phyloP scores from a whole-genome alignment of 2,113 vertebrate genomes.

The Neofelis nebulosa region DNA sequence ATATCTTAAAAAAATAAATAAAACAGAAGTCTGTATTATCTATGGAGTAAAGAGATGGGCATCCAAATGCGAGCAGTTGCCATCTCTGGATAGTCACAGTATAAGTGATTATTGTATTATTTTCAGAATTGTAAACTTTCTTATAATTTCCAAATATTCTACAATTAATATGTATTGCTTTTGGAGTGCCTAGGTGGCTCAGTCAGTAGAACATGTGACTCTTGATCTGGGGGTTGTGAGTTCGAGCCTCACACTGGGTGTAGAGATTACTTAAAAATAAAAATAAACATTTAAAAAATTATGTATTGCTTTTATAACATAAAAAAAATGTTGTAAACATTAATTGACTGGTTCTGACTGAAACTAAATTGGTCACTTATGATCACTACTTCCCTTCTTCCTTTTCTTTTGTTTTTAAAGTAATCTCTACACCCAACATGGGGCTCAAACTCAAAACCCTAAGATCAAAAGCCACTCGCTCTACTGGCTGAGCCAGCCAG shows the following conservation, averaged over 20 bases:
- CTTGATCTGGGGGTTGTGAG: too few relatives aligned
- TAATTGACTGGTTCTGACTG: neutral
- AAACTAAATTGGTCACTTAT: neutral
- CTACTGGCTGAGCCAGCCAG: neutral
- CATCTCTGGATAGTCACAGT: neutral
- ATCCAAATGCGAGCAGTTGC: neutral
- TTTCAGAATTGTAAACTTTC: slow-evolving; percentile 12
- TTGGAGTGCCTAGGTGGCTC: neutral
- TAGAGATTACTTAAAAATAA: too few relatives aligned
- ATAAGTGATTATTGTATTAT: neutral
- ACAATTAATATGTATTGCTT: neutral
- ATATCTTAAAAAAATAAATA: neutral
- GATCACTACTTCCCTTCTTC: neutral
- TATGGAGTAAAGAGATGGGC: neutral
- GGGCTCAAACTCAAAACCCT: neutral
- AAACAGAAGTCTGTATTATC: neutral
- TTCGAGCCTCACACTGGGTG: too few relatives aligned
- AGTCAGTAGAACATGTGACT: too few relatives aligned
- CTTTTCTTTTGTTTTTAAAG: neutral
- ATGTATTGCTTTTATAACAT: neutral
- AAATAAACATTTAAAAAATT: too few relatives aligned
- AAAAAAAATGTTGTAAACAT: neutral
- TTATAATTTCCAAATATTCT: slow-evolving; percentile 6
- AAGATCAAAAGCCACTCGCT: neutral
- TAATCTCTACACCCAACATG: neutral